Evolutionary conservation across 2,888 invertebrate genomes (phyloP), one percentile per base, ranked within the genome.

Genomic region (Eueremaeus valkanovi): DNA sequence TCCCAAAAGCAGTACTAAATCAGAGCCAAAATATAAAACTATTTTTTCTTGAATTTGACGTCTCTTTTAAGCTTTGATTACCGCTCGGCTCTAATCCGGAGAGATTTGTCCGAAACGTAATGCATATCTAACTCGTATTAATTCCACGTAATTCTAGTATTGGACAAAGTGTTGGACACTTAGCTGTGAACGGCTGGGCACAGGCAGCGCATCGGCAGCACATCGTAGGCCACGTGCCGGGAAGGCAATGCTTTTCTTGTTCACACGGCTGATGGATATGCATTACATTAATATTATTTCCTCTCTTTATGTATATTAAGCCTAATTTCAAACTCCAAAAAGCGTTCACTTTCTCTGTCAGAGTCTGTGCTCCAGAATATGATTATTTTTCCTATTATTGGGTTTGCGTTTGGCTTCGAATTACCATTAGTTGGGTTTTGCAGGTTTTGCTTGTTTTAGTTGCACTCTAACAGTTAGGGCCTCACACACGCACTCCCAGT

Each of bases 231-330:
- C 70, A 70, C 70, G 70, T 70, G 42, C 70, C 70, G 27, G 24
- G 24, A 21, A 66, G 66, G 66, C 66, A 66, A 66, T 66, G 66
- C 36, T 66, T 36, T 66, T 36, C 66, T 66, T 66, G 66, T 66
- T 66, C 66, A 66, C 66, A 66, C 66, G 58, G 29, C 45, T 31
- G 29, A 70, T 70, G 70, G 70, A 70, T 29, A 70, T 42, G 42
- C 70, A 70, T 70, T 70, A 70, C 42, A 70, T 70, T 70, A 42
- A 70, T 70, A 70, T 42, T 70, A 70, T 70, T 70, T 70, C 70
- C 70, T 27, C 16, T 70, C 27, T 70, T 66, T 3, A 70, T 66
- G 42, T 42, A 70, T 70, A 70, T 8, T 70, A 70, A 70, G 45
- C 40, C 36, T n/a, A 21, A 68, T 68, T 40, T 68, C 31, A 63